Evolutionary conservation across 2,888 invertebrate genomes (phyloP).

Genomic region (Eupithecia insigniata): DNA sequence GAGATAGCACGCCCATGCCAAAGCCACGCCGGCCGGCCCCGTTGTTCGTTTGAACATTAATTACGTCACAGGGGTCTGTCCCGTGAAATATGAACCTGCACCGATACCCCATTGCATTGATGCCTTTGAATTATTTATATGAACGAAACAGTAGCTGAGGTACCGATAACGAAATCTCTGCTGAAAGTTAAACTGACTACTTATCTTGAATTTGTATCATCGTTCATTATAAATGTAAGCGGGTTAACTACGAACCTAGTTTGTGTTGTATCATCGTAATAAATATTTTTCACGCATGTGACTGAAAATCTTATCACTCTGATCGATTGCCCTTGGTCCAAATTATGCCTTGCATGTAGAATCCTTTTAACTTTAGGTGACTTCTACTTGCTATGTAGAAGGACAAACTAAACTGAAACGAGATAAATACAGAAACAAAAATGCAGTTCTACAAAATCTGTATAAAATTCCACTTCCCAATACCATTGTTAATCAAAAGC

Average conservation of each 20-base stretch:
- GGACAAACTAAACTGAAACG: background rate
- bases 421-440: background rate
- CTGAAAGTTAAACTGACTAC: background rate
- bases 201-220: background rate
- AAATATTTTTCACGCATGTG: background rate
- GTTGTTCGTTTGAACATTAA: slow-evolving; percentile 66
- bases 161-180: background rate
- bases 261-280: background rate
- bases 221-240: too few relatives aligned
- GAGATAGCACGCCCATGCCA: slow-evolving; percentile 57
- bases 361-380: background rate
- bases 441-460: slow-evolving; percentile 12
- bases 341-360: background rate
- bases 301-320: background rate
- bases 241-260: too few relatives aligned
- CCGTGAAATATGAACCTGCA: slow-evolving; percentile 77
- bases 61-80: slow-evolving; percentile 63
- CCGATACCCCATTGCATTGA: slow-evolving; percentile 68
- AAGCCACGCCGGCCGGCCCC: slow-evolving; percentile 50
- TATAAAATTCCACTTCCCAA: background rate
- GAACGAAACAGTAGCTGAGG: slow-evolving; percentile 41
- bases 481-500: slow-evolving; percentile 12
- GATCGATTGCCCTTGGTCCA: background rate
- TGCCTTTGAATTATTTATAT: slow-evolving; percentile 73
- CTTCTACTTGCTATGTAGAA: background rate